Conservation (phyloP, 2,113 vertebrate species). For the Cepphus grylle region DNA sequence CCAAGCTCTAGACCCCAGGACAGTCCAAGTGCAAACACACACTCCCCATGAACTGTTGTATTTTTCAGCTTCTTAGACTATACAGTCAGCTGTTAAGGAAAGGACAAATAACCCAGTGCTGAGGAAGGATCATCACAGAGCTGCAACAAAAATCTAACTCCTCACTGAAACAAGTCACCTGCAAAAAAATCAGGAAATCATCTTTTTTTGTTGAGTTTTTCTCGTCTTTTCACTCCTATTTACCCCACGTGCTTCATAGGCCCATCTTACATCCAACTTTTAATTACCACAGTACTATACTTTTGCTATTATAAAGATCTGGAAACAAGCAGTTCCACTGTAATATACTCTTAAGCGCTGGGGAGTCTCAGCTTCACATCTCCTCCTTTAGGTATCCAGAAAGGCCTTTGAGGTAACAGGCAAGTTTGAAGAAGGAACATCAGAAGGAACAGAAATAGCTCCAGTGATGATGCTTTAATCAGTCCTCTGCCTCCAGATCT, state of each 20-base stretch:
- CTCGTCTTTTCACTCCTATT: background rate
- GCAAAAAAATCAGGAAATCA: background rate
- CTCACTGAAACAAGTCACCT: background rate
- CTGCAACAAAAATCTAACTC: background rate
- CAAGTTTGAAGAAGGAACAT: background rate
- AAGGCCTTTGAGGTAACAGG: background rate
- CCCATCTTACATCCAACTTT: background rate
- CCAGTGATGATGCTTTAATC: background rate
- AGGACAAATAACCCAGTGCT: background rate
- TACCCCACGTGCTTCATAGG: fast-evolving
- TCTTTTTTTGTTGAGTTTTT: background rate
- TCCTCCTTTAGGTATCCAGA: background rate
- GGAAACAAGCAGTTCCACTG: background rate
- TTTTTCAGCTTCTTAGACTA: background rate
- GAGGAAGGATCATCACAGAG: background rate
- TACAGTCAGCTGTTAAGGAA: background rate
- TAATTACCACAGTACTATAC: background rate
- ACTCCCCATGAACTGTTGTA: fast-evolving
- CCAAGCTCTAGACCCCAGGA: background rate
- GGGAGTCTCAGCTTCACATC: background rate
- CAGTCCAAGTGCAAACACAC: background rate
- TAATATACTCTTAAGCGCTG: background rate
- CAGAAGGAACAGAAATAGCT: background rate
- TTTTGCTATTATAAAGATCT: background rate
- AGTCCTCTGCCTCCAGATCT: background rate